Evolutionary conservation across 2,888 invertebrate genomes (phyloP).

Genomic region (Aquatica leii): DNA sequence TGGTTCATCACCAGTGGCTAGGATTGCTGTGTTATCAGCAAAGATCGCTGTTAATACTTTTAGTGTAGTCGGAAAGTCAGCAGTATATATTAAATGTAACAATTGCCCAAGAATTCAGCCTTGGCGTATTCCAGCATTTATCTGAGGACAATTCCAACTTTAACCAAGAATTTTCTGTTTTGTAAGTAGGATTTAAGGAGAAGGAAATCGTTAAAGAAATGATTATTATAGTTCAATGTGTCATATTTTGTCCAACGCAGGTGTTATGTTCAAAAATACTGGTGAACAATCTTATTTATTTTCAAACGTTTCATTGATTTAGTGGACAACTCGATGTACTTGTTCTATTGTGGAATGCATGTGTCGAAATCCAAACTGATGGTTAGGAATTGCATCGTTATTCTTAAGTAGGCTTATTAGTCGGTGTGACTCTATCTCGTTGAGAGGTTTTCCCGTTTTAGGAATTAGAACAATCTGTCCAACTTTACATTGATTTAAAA

Average conservation of each 20-base stretch:
- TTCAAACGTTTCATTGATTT: no score
- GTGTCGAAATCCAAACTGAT: no score
- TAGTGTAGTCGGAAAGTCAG: no score
- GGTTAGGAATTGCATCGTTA: no score
- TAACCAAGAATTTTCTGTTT: background rate
- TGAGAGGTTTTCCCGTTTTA: conserved; percentile 11
- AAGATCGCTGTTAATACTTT: conserved; percentile 32
- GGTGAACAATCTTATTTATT: background rate
- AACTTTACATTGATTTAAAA: conserved; percentile 11
- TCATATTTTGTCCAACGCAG: background rate
- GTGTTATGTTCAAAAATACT: background rate
- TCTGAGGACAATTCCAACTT: background rate
- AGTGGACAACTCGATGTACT: no score
- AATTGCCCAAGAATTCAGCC: background rate
- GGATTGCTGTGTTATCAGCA: no score
- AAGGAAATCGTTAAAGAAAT: no score
- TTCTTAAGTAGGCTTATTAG: conserved; percentile 5
- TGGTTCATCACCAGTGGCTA: conserved; percentile 11
- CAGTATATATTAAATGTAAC: no score
- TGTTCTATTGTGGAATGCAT: no score
- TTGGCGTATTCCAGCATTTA: background rate
- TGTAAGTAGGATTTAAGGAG: no score
- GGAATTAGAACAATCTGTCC: conserved; percentile 7
- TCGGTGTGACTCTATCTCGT: background rate
- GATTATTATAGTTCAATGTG: background rate